Evolutionary conservation across 2,797 vertebrate genomes (phyloP).

Genomic region (Martes flavigula): DNA sequence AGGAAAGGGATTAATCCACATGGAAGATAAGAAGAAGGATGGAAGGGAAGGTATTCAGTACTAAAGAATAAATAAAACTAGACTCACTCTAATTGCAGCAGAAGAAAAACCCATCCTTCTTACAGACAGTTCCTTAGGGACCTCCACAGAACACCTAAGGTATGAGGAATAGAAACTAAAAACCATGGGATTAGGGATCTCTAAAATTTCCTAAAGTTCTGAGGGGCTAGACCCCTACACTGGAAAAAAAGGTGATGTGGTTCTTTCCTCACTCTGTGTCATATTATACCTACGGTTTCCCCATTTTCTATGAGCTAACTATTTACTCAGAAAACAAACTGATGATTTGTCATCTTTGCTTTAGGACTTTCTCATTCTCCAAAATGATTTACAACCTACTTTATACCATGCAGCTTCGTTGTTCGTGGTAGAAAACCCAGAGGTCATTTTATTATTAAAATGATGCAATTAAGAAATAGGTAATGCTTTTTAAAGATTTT

Average conservation of each 20-base stretch:
- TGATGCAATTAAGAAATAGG: background rate
- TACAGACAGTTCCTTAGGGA: background rate
- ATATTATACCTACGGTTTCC: background rate
- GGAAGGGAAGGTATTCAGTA: background rate
- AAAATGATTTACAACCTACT: background rate
- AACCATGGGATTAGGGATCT: background rate
- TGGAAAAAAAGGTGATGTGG: background rate
- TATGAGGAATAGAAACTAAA: background rate
- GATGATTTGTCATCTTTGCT: background rate
- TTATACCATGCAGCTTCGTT: background rate
- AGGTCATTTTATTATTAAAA: conserved; percentile 4
- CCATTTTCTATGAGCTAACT: background rate
- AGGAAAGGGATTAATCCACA: background rate
- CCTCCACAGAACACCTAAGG: background rate
- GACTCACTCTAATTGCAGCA: background rate
- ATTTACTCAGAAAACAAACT: background rate
- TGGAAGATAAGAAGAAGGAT: background rate
- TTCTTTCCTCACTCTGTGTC: background rate
- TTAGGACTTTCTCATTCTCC: background rate
- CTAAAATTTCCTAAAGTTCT: background rate
- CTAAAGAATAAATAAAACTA: background rate
- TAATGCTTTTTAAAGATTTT: background rate
- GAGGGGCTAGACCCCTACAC: background rate
- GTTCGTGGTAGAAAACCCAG: background rate
- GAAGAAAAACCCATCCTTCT: background rate